phyloP scores from a whole-genome alignment of 2,888 invertebrate species.

The Anoplius nigerrimus region DNA sequence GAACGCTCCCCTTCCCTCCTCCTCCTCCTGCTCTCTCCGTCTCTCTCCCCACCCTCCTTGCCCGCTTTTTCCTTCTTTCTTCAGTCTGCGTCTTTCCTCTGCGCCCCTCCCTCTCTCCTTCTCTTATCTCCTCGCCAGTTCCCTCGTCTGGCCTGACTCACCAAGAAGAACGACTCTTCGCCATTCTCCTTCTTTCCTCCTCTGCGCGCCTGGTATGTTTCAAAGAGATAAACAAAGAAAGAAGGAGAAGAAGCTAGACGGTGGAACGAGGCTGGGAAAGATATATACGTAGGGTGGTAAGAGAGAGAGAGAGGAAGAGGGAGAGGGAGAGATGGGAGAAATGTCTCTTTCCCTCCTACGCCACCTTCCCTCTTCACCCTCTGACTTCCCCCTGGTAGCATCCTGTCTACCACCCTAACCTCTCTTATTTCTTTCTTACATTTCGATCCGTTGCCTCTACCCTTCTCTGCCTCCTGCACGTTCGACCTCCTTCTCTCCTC shows the following conservation, averaged over 20 bases:
- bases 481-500: slow-evolving; percentile 17
- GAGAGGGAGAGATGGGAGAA: slow-evolving; percentile 35
- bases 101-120: slow-evolving; percentile 21
- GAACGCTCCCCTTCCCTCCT: slow-evolving; percentile 39
- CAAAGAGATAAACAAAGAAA: slow-evolving; percentile 19
- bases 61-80: slow-evolving; percentile 24
- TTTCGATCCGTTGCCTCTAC: slow-evolving; percentile 52
- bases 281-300: slow-evolving; percentile 7
- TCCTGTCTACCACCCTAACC: slow-evolving; percentile 51
- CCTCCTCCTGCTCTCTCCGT: slow-evolving; percentile 32
- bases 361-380: slow-evolving; percentile 43
- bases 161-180: slow-evolving; percentile 12
- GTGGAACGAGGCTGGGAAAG: slow-evolving; percentile 13
- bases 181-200: slow-evolving; percentile 27
- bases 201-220: slow-evolving; percentile 14
- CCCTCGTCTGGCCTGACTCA: slow-evolving; percentile 22
- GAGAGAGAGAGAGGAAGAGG: slow-evolving; percentile 27
- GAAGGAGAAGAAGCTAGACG: slow-evolving; percentile 7
- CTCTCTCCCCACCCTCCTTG: slow-evolving; percentile 1
- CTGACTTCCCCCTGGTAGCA: slow-evolving; percentile 40
- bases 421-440: slow-evolving; percentile 45
- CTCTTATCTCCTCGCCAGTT: slow-evolving; percentile 23
- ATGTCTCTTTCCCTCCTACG: slow-evolving; percentile 42
- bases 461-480: slow-evolving; percentile 27
- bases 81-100: slow-evolving; percentile 16